Evolutionary conservation across 2,888 invertebrate genomes (phyloP).

Genomic region (Lasioglossum villosulum): DNA sequence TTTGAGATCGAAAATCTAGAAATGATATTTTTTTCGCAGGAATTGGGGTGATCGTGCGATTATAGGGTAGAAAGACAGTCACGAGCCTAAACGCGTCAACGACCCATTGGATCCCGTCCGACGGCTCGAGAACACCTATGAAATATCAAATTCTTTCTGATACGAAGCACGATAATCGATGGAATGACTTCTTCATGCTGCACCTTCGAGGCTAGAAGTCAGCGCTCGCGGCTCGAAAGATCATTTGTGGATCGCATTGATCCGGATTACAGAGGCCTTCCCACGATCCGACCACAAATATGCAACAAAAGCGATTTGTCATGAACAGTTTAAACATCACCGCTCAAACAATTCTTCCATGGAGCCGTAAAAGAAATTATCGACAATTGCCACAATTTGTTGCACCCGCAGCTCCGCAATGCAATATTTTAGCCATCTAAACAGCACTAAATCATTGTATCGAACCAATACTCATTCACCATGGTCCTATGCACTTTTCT

Average conservation of each 20-base stretch:
- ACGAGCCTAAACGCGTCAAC: slow-evolving; percentile 21
- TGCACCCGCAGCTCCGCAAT: background rate
- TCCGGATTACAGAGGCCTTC: slow-evolving; percentile 57
- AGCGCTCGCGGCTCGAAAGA: slow-evolving; percentile 47
- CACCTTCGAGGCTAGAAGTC: slow-evolving; percentile 57
- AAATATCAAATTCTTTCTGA: slow-evolving; percentile 59
- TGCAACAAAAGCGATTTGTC: slow-evolving; percentile 18
- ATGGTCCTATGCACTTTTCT: background rate
- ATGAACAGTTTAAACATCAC: background rate
- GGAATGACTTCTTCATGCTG: slow-evolving; percentile 59
- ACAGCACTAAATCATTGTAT: background rate
- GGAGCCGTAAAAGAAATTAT: background rate
- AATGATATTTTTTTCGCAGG: background rate
- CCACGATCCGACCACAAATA: slow-evolving; percentile 39
- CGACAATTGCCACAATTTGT: slow-evolving; percentile 10
- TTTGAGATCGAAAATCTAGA: background rate
- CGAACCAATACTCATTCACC: background rate
- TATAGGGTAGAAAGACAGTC: background rate
- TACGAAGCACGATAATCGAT: slow-evolving; percentile 54
- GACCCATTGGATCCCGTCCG: background rate
- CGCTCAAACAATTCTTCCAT: background rate
- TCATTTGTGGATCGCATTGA: slow-evolving; percentile 55
- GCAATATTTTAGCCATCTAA: background rate
- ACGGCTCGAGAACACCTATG: slow-evolving; percentile 34
- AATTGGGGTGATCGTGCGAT: background rate